Percentiles rank a stretch among this genome's conserved stretches.
These are phyloP conservation scores for Petromus typicus DNA, from an alignment of 2,113 vertebrate genomes.

Conservation along the genomic window DNA sequence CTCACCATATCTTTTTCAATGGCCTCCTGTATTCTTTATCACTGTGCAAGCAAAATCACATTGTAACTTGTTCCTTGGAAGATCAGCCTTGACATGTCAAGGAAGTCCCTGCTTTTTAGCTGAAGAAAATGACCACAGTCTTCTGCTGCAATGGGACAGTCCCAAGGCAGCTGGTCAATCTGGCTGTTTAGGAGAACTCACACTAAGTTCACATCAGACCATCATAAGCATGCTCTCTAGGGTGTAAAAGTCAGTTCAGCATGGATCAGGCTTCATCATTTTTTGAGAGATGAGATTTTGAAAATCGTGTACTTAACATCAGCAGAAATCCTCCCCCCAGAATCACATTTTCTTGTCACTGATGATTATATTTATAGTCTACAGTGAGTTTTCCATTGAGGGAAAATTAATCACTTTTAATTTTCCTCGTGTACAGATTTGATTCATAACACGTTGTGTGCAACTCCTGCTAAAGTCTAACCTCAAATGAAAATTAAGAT, in stretches of 20 bases:
- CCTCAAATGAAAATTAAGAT: conserved; percentile 34
- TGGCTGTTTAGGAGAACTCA: not conserved
- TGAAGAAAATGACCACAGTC: conserved; percentile 36
- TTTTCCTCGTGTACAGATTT: not conserved
- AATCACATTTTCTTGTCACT: conserved; percentile 15
- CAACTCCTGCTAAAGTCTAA: not conserved
- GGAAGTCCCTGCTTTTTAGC: conserved; percentile 19
- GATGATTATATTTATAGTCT: not conserved
- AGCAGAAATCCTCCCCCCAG: not conserved
- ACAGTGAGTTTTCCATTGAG: not conserved
- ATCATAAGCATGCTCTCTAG: not conserved
- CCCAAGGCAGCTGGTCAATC: not conserved
- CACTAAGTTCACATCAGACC: conserved; percentile 6
- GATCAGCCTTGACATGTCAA: conserved; percentile 3
- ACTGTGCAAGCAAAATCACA: conserved; percentile 26
- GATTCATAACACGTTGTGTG: not conserved
- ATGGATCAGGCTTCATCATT: not conserved
- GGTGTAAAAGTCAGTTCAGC: not conserved
- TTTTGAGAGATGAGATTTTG: not conserved
- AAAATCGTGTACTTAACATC: not conserved
- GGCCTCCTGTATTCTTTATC: not conserved
- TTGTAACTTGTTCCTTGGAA: conserved; percentile 26
- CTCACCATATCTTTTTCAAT: not conserved
- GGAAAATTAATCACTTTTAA: not conserved
- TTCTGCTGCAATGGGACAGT: not conserved